These are phyloP conservation scores for Pogonognathellus flavescens DNA, from an alignment of 1,140 invertebrate species.

Conservation along the genomic window DNA sequence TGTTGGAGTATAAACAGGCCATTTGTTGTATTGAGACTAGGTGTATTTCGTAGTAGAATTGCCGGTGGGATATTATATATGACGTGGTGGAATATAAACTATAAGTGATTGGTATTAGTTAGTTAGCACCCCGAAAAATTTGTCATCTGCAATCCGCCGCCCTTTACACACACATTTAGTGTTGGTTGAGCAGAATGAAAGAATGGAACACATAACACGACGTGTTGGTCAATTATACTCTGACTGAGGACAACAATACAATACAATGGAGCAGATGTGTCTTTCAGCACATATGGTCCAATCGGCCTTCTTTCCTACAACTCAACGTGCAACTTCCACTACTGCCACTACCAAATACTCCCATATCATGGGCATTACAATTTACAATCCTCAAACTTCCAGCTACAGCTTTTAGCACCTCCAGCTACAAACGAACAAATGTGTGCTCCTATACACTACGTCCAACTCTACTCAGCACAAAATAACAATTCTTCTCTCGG, in stretches of 20 bases:
- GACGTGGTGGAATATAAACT: not conserved
- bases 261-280: slow-evolving; percentile 59
- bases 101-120: not conserved
- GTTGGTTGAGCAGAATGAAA: no score
- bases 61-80: not conserved
- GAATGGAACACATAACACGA: not conserved
- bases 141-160: slow-evolving; percentile 58
- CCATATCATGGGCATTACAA: not conserved
- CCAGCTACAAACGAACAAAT: not conserved
- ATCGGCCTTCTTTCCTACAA: not conserved
- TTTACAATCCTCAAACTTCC: not conserved
- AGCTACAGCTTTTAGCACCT: not conserved
- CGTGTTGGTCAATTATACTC: slow-evolving; percentile 58
- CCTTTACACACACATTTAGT: slow-evolving; percentile 7
- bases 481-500: not conserved
- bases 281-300: slow-evolving; percentile 10
- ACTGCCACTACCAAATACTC: not conserved
- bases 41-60: not conserved
- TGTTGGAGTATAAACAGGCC: not conserved
- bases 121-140: slow-evolving; percentile 57
- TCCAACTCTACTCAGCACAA: no score
- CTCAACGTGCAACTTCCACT: no score
- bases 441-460: not conserved
- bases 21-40: not conserved
- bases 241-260: not conserved